phyloP scores from a whole-genome alignment of 2,888 invertebrate species.

The Tinea semifulvella region DNA sequence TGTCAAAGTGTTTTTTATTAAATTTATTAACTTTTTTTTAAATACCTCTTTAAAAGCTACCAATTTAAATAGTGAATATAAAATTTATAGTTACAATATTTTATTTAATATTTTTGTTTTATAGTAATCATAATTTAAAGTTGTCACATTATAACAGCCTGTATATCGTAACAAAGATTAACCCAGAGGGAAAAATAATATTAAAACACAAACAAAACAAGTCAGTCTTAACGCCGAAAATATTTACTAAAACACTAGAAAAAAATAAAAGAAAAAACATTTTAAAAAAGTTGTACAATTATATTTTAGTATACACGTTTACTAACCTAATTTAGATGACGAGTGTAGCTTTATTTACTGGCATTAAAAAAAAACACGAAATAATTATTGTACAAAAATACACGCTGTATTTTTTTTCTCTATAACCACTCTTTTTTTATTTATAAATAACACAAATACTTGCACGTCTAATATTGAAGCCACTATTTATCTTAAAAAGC shows the following conservation, averaged over 20 bases:
- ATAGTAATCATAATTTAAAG: conserved; percentile 1
- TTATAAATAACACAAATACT: conserved; percentile 7
- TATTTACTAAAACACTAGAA: conserved; percentile 27
- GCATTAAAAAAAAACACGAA: not conserved
- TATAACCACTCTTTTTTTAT: not conserved
- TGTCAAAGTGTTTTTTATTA: too few relatives aligned
- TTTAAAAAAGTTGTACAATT: conserved; percentile 5
- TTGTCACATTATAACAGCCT: not conserved
- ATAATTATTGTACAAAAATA: conserved; percentile 47
- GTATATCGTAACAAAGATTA: conserved; percentile 8
- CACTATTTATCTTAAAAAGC: conserved; percentile 52
- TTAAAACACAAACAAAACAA: conserved; percentile 64
- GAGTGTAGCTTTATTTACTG: conserved; percentile 2
- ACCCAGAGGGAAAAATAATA: conserved; percentile 38
- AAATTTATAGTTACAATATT: too few relatives aligned
- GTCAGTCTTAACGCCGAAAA: conserved; percentile 64
- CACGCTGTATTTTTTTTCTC: conserved; percentile 27
- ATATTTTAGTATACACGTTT: not conserved
- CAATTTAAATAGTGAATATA: too few relatives aligned
- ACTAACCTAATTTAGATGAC: conserved; percentile 3
- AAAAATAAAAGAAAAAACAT: conserved; percentile 28
- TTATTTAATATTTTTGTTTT: not conserved
- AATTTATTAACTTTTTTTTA: too few relatives aligned
- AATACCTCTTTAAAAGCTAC: too few relatives aligned
- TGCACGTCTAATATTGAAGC: conserved; percentile 36